Evolutionary conservation across 2,888 invertebrate genomes (phyloP).

Genomic region (Ommatoiulus sabulosus): DNA sequence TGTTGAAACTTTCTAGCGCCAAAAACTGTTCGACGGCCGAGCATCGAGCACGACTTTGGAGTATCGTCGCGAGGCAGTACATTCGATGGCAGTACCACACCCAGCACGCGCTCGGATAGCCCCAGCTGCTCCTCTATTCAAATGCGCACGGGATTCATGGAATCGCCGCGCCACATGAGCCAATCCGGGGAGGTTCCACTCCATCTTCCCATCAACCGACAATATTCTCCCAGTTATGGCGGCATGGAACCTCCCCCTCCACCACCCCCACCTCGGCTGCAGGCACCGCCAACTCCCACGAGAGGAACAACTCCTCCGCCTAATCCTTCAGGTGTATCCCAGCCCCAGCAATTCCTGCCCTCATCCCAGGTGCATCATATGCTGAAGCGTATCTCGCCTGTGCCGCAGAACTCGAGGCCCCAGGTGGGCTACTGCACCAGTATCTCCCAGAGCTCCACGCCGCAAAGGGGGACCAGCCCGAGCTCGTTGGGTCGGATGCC

Average conservation of each 20-base stretch:
- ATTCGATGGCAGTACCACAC: conserved; percentile 80
- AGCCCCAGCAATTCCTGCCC: conserved; percentile 75
- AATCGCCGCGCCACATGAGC: conserved; percentile 49
- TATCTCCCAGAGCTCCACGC: conserved; percentile 63
- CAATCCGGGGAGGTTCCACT: conserved; percentile 55
- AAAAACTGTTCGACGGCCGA: conserved; percentile 83
- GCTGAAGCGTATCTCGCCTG: conserved; percentile 82
- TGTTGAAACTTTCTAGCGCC: too few relatives aligned
- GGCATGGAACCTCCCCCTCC: conserved; percentile 63
- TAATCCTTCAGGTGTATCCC: conserved; percentile 67
- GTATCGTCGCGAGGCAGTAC: conserved; percentile 76
- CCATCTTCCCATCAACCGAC: conserved; percentile 60
- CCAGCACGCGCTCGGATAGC: conserved; percentile 87
- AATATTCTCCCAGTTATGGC: conserved; percentile 60
- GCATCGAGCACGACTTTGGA: conserved; percentile 77
- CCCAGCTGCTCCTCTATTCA: conserved; percentile 74
- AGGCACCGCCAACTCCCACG: conserved; percentile 74
- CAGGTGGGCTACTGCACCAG: conserved; percentile 35
- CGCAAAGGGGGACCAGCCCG: conserved; percentile 73
- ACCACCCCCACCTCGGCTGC: conserved; percentile 72
- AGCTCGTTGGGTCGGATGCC: conserved; percentile 77
- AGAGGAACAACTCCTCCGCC: conserved; percentile 62
- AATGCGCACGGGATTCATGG: conserved; percentile 66
- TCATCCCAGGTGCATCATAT: conserved; percentile 74
- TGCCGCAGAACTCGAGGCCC: conserved; percentile 60